Conservation (phyloP, 2,888 invertebrate genomes). For the Pandemis cinnamomeana region DNA sequence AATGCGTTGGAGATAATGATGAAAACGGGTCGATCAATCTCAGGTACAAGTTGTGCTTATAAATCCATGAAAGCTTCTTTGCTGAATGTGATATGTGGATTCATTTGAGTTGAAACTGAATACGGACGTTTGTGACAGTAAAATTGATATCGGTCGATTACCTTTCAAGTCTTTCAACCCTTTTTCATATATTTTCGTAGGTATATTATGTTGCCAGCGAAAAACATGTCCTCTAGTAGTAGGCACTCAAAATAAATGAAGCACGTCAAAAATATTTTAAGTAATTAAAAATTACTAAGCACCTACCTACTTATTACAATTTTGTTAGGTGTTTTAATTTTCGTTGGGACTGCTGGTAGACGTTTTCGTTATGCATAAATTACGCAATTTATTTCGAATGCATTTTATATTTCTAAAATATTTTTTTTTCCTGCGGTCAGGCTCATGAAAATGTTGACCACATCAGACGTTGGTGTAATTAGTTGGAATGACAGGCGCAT, state of each 20-base stretch:
- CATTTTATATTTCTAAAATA: not conserved
- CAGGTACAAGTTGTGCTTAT: not conserved
- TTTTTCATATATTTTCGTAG: conserved; percentile 9
- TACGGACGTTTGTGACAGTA: conserved; percentile 9
- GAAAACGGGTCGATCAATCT: not conserved
- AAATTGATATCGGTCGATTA: conserved; percentile 30
- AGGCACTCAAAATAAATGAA: conserved; percentile 6
- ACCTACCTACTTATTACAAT: too few species aligned
- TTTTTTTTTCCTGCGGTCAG: not conserved
- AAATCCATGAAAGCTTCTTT: not conserved
- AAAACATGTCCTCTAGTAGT: conserved; percentile 20
- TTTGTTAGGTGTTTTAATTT: not conserved
- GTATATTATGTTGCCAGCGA: conserved; percentile 10
- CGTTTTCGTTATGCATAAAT: too few species aligned
- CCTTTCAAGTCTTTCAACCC: conserved; percentile 27
- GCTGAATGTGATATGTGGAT: not conserved
- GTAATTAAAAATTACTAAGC: too few species aligned
- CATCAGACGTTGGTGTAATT: not conserved
- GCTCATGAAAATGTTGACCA: not conserved
- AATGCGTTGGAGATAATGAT: not conserved
- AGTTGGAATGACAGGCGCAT: not conserved
- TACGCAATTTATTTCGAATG: not conserved
- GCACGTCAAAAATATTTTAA: not conserved
- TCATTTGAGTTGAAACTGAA: not conserved
- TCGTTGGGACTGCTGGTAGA: not conserved